Base-by-base conservation (phyloP, 92 coral and sea anemone genomes). In the Porites divaricata region DNA sequence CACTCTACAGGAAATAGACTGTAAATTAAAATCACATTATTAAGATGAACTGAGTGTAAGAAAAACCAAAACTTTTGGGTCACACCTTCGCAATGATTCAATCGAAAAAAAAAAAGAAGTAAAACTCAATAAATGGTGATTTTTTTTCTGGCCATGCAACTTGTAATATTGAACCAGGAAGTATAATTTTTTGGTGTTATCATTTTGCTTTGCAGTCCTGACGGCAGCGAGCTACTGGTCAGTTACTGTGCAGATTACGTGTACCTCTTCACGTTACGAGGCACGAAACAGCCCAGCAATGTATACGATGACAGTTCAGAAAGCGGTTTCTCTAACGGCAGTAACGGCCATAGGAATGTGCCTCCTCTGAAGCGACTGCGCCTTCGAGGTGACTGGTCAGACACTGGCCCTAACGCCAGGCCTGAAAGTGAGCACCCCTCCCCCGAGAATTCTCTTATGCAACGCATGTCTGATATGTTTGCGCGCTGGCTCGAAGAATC, bases 401-500 rank as follows among this genome's bases (percentile, higher is more conserved):
- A 97, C 88, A 97, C 99, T 17, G 99, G 99, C 25, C 99, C 99
- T 9, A 94, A 97, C 78, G 98, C 99, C 45, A 91, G 98, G 82
- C 99, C 99, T 65, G 99, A 97, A 75, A 93, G 98, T 35, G 99
- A 97, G 81, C 95, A 91, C 64, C 81, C 95, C 56, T 93, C 91
- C 53, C 88, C 89, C 10, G 99, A 96, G 62, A 93, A 88, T 74
- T 92, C 88, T 17, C 88, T 95, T 6, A 92, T 95, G 91, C 99
- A 97, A 81, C 97, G 98, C 90, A 93, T 97, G 98, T 95, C 98
- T 13, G 99, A 95, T 75, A 89, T 95, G 92, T 93, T 97, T 76
- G 91, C 98, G 35, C 96, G 99, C 89, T 97, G 99, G 99, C 88
- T 97, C 45, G 95, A 97, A 76, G 97, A 97, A 86, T 97, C 99